Evolutionary conservation across 2,888 invertebrate species (phyloP).

Genomic region (Agriopis marginaria): DNA sequence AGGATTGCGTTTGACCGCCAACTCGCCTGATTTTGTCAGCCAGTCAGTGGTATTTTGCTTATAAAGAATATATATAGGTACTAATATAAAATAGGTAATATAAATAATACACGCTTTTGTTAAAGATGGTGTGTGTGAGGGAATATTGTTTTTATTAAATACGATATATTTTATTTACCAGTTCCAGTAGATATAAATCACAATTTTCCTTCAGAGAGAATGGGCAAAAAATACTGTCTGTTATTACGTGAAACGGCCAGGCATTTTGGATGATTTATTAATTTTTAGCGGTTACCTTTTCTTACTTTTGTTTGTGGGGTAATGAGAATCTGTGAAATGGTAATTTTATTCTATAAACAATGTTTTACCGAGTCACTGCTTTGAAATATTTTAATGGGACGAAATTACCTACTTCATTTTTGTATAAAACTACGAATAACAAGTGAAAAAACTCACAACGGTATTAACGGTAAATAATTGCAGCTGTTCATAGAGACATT

Average conservation of each 20-base stretch:
- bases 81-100: too few relatives aligned
- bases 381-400: constrained; percentile 14
- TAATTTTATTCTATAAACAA: constrained; percentile 61
- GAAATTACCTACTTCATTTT: not conserved
- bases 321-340: constrained; percentile 58
- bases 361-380: constrained; percentile 45
- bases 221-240: constrained; percentile 41
- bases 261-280: constrained; percentile 47
- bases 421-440: too few relatives aligned
- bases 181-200: constrained; percentile 33
- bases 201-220: constrained; percentile 32
- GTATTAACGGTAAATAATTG: too few relatives aligned
- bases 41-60: too few relatives aligned
- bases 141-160: not conserved
- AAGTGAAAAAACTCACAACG: too few relatives aligned
- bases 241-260: constrained; percentile 43
- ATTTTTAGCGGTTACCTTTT: constrained; percentile 45
- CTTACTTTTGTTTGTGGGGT: constrained; percentile 48
- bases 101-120: not conserved
- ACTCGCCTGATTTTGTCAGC: too few relatives aligned
- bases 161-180: constrained; percentile 13
- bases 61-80: too few relatives aligned
- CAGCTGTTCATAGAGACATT: too few relatives aligned
- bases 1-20: too few relatives aligned
- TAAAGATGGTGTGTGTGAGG: not conserved